Base-by-base conservation (phyloP, 2,888 invertebrate species). In the Liopterus haemorrhoidalis region DNA sequence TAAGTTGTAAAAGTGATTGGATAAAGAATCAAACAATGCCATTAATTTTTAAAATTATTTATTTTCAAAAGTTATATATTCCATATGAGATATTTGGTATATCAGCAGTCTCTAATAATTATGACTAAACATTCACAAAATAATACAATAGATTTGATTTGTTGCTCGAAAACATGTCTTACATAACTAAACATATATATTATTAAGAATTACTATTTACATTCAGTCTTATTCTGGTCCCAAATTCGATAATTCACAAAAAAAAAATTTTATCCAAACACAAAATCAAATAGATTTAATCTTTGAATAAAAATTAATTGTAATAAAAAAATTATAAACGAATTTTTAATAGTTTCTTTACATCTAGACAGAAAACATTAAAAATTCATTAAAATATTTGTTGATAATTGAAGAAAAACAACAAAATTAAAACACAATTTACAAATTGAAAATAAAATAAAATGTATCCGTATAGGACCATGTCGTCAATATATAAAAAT, bases 361-460 rank as follows among this genome's bases (percentile, higher is more conserved):
- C n/a, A 18, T 3, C 9, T 12, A 4, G 15, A 14, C 28, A 14
- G 28, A 8, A 41, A 24, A 22, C 32, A 53, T 49, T 48, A 49
- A 51, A 53, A 51, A 49, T 41, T 43, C 49, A 49, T 49, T 53
- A 51, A 51, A 48, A 48, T 45, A 45, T 44, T 51, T 48, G 37
- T 45, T 36, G 11, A 37, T 43, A 44, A 44, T 38, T 44, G 37
- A 38, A 31, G 38, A 31, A 44, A 44, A 44, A 44, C 44, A 44
- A 44, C 22, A 28, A 24, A 38, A 44, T 32, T 32, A 32, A 44
- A 44, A 45, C 33, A 39, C 38, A 31, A 31, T 41, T 30, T 21
- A 38, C 31, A 44, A 14, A 28, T 31, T 20, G 32, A 14, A 27
- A 42, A 16, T 11, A 41, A n/a, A n/a, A n/a, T n/a, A n/a, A n/a